phyloP scores from a whole-genome alignment of 2,113 vertebrate species.

The Tachysurus fulvidraco region DNA sequence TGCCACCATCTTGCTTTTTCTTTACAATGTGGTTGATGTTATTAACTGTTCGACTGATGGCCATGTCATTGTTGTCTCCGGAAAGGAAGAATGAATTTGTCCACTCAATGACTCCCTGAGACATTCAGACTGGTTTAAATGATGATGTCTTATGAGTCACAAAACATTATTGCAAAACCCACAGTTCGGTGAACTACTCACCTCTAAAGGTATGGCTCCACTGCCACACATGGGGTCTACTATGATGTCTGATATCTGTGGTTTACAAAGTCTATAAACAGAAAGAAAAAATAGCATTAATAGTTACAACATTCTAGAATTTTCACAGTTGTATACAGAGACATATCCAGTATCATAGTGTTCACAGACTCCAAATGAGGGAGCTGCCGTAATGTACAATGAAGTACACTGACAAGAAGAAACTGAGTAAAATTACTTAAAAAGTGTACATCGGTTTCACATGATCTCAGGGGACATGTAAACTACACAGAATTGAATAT shows the following conservation, averaged over 20 bases:
- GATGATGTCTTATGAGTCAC: neutral
- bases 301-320: neutral
- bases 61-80: constrained; percentile 91
- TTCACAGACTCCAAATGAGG: neutral
- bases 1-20: constrained; percentile 77
- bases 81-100: constrained; percentile 84
- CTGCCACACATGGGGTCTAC: constrained; percentile 98
- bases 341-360: neutral
- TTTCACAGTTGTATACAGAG: neutral
- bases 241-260: constrained; percentile 85
- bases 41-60: constrained; percentile 88
- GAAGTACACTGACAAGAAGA: too few species aligned
- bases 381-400: neutral
- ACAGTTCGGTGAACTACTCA: constrained; percentile 59
- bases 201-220: constrained; percentile 96
- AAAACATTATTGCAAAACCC: neutral
- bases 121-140: constrained; percentile 30
- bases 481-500: too few species aligned
- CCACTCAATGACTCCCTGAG: constrained; percentile 90
- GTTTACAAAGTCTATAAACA: constrained; percentile 85
- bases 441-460: too few species aligned
- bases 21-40: constrained; percentile 88
- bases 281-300: constrained; percentile 23
- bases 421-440: too few species aligned
- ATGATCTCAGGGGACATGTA: too few species aligned